Evolutionary conservation across 2,113 vertebrate genomes (phyloP), one percentile per base, ranked within the genome.

Genomic region (Petrocephalus zakoni): DNA sequence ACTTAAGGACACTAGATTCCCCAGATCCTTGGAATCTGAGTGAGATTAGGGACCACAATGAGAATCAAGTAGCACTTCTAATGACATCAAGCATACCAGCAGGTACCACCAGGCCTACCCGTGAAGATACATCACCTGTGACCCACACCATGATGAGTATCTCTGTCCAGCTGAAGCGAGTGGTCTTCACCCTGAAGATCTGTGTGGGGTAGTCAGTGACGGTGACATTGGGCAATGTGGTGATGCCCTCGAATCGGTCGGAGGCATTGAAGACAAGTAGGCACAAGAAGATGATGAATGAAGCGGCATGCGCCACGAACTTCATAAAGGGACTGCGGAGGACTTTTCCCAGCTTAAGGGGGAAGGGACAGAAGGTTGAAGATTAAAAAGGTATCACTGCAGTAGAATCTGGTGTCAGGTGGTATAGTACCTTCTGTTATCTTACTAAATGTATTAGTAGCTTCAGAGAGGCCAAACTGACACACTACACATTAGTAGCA

Each of bases 111-210:
- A 78, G 15, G 4, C 34, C 5, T 34, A 42, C 15, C 13, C 15
- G 0, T 42, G 72, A 78, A 78, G 72, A 42, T 78, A 78, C n/a
- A 25, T 25, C 55, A 97, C 97, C 97, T 61, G 97, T 94, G 52
- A 97, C 97, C 97, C 97, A 97, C 19, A 97, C 94, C 96, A 97
- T 97, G 90, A 97, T 97, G 21, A 97, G 92, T 94, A 97, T 97
- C 91, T 97, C 97, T 0, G 97, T 97, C 96, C 96, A 97, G 4
- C 96, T 95, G 93, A 97, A 97, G 90, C 95, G 96, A 4, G 97
- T 97, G 51, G 97, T 97, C 91, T 97, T 97, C 88, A 97, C 96
- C 91, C 97, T 93, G 93, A 97, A 97, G 91, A 97, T 96, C 93
- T 97, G 97, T 64, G 95, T 96, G 72, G 97, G 97, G 89, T 97